Percentiles rank a stretch among this genome's conserved stretches.
Evolutionary conservation across 2,113 vertebrate species (phyloP).

Genomic region (Chiloscyllium plagiosum): DNA sequence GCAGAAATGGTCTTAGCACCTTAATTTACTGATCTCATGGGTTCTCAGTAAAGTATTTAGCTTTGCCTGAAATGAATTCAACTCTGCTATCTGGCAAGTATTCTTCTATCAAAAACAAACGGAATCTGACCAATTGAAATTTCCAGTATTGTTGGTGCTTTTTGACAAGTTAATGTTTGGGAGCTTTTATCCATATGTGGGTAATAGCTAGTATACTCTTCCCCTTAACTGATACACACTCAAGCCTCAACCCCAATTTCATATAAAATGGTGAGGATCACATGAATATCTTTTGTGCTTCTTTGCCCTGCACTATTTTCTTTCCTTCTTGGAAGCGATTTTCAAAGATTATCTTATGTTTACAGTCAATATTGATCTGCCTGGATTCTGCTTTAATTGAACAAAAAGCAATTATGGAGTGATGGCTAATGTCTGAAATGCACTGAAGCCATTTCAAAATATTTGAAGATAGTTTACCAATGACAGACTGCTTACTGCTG

Average conservation of each 20-base stretch:
- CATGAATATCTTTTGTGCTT: conserved; percentile 20
- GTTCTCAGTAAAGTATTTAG: background rate
- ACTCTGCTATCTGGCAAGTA: background rate
- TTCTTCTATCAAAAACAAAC: background rate
- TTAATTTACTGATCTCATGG: background rate
- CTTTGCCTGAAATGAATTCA: background rate
- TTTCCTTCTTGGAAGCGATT: background rate
- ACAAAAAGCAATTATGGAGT: background rate
- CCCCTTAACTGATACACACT: background rate
- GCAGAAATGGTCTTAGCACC: background rate
- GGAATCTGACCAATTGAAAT: background rate
- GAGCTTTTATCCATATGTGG: background rate
- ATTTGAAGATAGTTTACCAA: background rate
- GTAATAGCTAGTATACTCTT: background rate
- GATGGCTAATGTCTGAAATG: background rate
- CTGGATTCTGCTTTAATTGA: conserved; percentile 5
- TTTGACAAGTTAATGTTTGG: background rate
- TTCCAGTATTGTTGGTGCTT: background rate
- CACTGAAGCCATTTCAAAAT: background rate
- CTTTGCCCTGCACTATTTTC: background rate
- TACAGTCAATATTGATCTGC: background rate
- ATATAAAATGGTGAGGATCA: background rate
- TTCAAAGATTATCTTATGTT: background rate
- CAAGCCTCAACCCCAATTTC: conserved; percentile 4
- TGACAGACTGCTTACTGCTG: background rate